Evolutionary conservation across 1,140 invertebrate species (phyloP), one percentile per base, ranked within the genome.

Genomic region (Vanessa tameamea): DNA sequence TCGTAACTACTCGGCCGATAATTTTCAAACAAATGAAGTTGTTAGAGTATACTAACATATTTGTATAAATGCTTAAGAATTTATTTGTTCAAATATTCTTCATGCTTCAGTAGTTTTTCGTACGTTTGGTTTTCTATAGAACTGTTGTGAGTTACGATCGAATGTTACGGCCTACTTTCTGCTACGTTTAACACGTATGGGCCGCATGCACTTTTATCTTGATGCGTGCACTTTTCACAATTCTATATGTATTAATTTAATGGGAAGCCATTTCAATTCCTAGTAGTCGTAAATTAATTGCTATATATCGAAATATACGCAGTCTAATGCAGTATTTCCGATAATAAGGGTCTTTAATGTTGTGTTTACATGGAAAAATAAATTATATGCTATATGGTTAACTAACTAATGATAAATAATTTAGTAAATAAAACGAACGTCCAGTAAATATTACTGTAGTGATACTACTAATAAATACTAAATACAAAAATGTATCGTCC

Each of bases 171-270:
- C 74, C 79, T 66, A 83, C 66, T 83, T 81, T 77, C 74, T 79
- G 79, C 53, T 75, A 73, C 76, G 76, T 74, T 83, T 75, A 79
- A 75, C 76, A 78, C 77, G 72, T 75, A 76, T 70, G 53, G 76
- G 43, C 57, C 72, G 72, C 78, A 69, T 75, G 80, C 48, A 71
- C 53, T 47, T 64, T 72, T 51, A 20, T 64, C 14, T 51, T 37
- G 31, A 57, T 53, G 66, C 51, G 66, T 55, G 66, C 51, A 53
- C 37, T 68, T 47, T 64, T 59, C 20, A 20, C 8, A 1, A 59
- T n/a, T 26, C 14, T 59, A 20, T 59, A 23, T n/a, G 13, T 20
- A 59, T 6, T 59, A 1, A 59, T 59, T 7, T 1, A 16, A 53
- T 13, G 11, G 6, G 23, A 63, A 8, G 37, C 37, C 37, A 43